Conservation (phyloP, 1,140 invertebrate genomes). For the Aphidius gifuensis region DNA sequence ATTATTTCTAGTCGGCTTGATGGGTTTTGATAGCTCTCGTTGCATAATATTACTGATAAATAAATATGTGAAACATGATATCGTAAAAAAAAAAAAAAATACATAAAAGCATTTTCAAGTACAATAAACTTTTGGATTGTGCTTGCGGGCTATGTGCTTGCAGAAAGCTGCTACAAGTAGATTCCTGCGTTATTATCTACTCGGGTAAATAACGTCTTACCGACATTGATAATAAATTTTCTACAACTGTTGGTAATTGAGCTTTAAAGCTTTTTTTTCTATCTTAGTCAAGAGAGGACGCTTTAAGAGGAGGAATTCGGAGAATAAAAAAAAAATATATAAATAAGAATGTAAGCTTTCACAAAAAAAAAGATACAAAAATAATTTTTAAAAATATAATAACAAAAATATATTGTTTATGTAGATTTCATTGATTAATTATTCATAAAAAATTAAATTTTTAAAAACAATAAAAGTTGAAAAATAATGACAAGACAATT, state of each 20-base stretch:
- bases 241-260: constrained; percentile 10
- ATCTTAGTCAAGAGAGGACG: constrained; percentile 12
- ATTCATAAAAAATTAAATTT: no score
- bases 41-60: no score
- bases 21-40: no score
- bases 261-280: constrained; percentile 7
- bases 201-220: constrained; percentile 6
- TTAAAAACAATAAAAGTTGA: no score
- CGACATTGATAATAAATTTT: background rate
- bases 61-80: background rate
- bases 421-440: no score
- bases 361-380: no score
- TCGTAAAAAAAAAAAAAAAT: background rate
- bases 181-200: constrained; percentile 7
- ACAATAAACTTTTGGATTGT: background rate
- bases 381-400: no score
- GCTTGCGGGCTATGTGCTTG: background rate
- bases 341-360: no score
- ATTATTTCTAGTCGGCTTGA: no score
- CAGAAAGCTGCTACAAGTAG: background rate
- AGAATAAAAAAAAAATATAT: background rate
- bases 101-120: background rate
- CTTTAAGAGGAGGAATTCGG: background rate
- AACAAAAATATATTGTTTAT: no score
- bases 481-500: no score